Conservation (phyloP, 2,113 vertebrate species). For the Illadopsis cleaveri region DNA sequence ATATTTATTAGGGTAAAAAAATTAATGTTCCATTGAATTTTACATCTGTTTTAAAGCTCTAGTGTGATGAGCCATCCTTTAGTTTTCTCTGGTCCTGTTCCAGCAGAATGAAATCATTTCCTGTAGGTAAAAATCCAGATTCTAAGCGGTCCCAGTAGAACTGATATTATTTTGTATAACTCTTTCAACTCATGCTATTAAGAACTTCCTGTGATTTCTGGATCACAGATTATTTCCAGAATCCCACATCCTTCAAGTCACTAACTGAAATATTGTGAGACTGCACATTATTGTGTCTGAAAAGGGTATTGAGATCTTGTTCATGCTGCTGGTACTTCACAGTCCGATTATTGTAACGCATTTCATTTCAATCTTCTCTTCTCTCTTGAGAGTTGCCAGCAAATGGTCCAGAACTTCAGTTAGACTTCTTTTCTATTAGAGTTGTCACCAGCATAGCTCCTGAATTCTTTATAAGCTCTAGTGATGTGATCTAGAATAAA, state of each 20-base stretch:
- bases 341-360: constrained; percentile 2
- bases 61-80: background rate
- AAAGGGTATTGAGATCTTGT: constrained; percentile 34
- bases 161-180: background rate
- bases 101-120: background rate
- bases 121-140: background rate
- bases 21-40: background rate
- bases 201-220: background rate
- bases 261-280: constrained; percentile 20
- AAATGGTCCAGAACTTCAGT: constrained; percentile 51
- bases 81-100: background rate
- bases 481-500: constrained; percentile 11
- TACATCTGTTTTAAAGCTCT: background rate
- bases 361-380: constrained; percentile 53
- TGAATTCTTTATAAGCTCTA: constrained; percentile 31
- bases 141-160: background rate
- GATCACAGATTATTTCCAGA: constrained; percentile 24
- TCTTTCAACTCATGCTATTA: background rate
- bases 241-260: background rate
- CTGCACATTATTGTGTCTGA: background rate
- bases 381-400: constrained; percentile 50
- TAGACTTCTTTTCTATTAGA: constrained; percentile 41
- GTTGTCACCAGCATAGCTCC: constrained; percentile 17
- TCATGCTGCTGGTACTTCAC: constrained; percentile 55
- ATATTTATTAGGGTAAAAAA: background rate